These are phyloP conservation scores for Buathra laborator DNA, from an alignment of 2,888 invertebrate species.

Conservation along the genomic window DNA sequence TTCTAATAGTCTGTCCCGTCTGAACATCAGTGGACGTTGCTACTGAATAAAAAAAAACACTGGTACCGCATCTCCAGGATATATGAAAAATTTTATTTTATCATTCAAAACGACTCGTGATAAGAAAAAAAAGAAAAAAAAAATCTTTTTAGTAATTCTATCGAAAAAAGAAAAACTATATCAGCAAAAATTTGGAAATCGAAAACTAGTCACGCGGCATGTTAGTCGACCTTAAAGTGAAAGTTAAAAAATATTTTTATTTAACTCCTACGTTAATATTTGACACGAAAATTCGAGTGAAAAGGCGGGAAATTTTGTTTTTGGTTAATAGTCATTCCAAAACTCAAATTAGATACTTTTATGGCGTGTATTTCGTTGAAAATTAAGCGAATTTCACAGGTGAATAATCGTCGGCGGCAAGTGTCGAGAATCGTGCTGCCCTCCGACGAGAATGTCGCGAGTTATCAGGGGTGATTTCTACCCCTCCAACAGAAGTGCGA, in stretches of 20 bases:
- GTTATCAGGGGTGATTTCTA: slow-evolving; percentile 55
- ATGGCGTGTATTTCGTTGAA: not conserved
- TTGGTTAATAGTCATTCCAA: no score
- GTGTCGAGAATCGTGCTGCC: slow-evolving; percentile 75
- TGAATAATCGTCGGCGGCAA: not conserved
- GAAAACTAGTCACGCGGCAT: no score
- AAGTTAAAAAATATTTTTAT: no score
- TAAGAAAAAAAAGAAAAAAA: not conserved
- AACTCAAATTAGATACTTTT: not conserved
- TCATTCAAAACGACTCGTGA: not conserved
- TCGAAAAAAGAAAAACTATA: no score
- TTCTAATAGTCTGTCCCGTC: slow-evolving; percentile 37
- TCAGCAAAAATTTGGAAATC: no score
- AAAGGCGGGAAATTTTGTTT: no score
- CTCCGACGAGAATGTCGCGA: slow-evolving; percentile 74
- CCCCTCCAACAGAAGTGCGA: slow-evolving; percentile 56
- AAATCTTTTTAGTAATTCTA: no score
- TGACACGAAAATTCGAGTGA: no score
- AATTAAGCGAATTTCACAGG: not conserved
- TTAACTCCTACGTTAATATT: no score
- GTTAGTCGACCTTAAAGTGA: no score
- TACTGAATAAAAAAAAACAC: slow-evolving; percentile 11
- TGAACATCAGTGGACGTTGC: slow-evolving; percentile 22
- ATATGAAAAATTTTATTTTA: not conserved
- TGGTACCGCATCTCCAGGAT: not conserved